Evolutionary conservation across 2,797 vertebrate genomes (phyloP).

Genomic region (Xerus rutilus): DNA sequence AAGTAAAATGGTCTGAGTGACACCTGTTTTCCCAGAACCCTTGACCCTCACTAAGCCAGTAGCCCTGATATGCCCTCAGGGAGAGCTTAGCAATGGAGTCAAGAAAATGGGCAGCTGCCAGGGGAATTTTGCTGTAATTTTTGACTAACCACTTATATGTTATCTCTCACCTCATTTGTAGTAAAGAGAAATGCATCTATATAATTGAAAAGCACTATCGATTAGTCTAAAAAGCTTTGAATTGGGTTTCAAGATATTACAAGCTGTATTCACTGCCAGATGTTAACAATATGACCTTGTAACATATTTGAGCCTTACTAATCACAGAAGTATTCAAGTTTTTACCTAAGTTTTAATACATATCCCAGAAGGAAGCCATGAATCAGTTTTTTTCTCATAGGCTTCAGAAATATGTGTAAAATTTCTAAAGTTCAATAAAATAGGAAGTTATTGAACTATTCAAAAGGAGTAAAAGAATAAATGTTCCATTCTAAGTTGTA

Average conservation of each 20-base stretch:
- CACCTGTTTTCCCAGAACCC: slow-evolving; percentile 58
- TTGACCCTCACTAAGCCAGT: neutral
- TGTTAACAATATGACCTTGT: slow-evolving; percentile 35
- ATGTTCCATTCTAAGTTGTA: neutral
- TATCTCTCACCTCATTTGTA: slow-evolving; percentile 54
- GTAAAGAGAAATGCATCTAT: slow-evolving; percentile 42
- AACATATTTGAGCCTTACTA: slow-evolving; percentile 33
- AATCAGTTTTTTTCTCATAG: neutral
- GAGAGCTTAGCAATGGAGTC: neutral
- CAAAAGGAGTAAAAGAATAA: slow-evolving; percentile 38
- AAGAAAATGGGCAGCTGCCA: slow-evolving; percentile 52
- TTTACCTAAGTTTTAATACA: neutral
- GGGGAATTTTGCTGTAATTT: neutral
- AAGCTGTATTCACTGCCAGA: slow-evolving; percentile 22
- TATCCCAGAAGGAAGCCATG: neutral
- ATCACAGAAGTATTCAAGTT: slow-evolving; percentile 13
- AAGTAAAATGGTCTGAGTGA: slow-evolving; percentile 47
- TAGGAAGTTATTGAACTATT: slow-evolving; percentile 21
- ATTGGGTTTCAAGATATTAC: slow-evolving; percentile 37
- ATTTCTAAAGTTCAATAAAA: slow-evolving; percentile 46
- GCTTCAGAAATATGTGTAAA: slow-evolving; percentile 57
- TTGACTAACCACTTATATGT: neutral
- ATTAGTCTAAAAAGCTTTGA: slow-evolving; percentile 54
- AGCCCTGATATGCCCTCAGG: neutral
- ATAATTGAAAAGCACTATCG: slow-evolving; percentile 33